Percentiles rank a stretch among this genome's conserved stretches.
These are phyloP conservation scores for Dinomys branickii DNA, from an alignment of 2,113 vertebrate species.

Conservation along the genomic window DNA sequence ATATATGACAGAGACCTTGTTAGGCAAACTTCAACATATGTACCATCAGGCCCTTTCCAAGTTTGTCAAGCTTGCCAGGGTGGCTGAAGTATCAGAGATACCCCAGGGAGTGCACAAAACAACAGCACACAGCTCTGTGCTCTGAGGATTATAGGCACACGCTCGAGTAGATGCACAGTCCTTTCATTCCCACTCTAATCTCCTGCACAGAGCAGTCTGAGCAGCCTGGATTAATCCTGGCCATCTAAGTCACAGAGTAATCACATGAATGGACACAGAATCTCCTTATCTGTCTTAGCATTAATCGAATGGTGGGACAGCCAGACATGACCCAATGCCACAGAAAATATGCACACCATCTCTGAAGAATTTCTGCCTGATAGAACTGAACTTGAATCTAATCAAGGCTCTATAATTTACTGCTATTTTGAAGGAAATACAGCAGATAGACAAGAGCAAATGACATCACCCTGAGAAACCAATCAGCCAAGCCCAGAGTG, in stretches of 20 bases:
- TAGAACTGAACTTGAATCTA: background rate
- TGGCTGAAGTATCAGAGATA: background rate
- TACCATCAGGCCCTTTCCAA: background rate
- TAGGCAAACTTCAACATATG: background rate
- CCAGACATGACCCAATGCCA: background rate
- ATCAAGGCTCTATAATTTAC: background rate
- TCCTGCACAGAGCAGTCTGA: background rate
- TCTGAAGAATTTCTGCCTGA: background rate
- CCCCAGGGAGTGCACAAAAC: too few relatives aligned
- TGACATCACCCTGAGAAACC: background rate
- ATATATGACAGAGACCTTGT: too few relatives aligned
- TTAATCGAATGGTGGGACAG: background rate
- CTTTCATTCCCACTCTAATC: background rate
- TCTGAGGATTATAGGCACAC: background rate
- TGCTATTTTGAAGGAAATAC: background rate
- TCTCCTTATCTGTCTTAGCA: background rate
- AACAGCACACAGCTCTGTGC: background rate
- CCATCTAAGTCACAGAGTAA: background rate
- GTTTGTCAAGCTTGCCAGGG: fast-evolving
- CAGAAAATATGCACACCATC: background rate
- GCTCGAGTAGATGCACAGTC: background rate
- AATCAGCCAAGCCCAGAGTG: background rate
- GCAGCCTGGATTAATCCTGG: background rate
- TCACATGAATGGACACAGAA: background rate
- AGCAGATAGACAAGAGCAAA: background rate